Evolutionary conservation across 2,888 invertebrate species (phyloP).

Genomic region (Drosophila rubida): DNA sequence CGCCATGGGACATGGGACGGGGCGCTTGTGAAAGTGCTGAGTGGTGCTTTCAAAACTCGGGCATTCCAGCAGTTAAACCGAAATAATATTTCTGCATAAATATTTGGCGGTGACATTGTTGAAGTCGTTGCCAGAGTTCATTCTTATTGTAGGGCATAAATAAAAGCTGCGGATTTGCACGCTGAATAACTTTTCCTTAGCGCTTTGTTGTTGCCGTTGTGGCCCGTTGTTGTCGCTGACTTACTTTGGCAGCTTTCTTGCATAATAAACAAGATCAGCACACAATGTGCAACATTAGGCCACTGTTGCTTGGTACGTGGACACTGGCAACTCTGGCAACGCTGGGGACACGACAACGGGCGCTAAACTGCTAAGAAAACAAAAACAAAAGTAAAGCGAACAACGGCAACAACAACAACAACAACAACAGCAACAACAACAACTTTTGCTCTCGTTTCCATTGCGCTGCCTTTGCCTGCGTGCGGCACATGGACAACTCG

Average conservation of each 20-base stretch:
- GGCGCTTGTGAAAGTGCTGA: slow-evolving; percentile 42
- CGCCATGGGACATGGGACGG: background rate
- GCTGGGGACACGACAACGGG: slow-evolving; percentile 68
- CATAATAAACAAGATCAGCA: slow-evolving; percentile 81
- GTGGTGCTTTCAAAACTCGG: slow-evolving; percentile 11
- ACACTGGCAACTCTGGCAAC: slow-evolving; percentile 70
- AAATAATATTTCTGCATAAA: background rate
- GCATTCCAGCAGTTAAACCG: slow-evolving; percentile 18
- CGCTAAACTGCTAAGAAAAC: slow-evolving; percentile 70
- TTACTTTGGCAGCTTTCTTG: slow-evolving; percentile 79
- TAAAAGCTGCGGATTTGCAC: background rate
- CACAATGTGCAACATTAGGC: slow-evolving; percentile 80
- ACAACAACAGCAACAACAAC: slow-evolving; percentile 32
- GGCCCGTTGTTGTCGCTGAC: slow-evolving; percentile 49
- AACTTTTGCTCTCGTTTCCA: slow-evolving; percentile 72
- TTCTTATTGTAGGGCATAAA: slow-evolving; percentile 1
- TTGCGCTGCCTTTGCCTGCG: slow-evolving; percentile 55
- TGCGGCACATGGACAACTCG: slow-evolving; percentile 67
- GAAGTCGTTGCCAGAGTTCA: background rate
- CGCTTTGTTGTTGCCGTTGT: slow-evolving; percentile 22
- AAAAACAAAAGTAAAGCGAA: slow-evolving; percentile 35
- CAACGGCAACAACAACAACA: slow-evolving; percentile 8
- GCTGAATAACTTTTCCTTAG: slow-evolving; percentile 24
- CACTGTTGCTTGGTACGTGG: slow-evolving; percentile 73
- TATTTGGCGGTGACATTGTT: background rate